A percentile compares a stretch with the other conserved stretches of the same genome.
Evolutionary conservation across 2,888 invertebrate genomes (phyloP).

Genomic region (Megalurothrips usitatus): DNA sequence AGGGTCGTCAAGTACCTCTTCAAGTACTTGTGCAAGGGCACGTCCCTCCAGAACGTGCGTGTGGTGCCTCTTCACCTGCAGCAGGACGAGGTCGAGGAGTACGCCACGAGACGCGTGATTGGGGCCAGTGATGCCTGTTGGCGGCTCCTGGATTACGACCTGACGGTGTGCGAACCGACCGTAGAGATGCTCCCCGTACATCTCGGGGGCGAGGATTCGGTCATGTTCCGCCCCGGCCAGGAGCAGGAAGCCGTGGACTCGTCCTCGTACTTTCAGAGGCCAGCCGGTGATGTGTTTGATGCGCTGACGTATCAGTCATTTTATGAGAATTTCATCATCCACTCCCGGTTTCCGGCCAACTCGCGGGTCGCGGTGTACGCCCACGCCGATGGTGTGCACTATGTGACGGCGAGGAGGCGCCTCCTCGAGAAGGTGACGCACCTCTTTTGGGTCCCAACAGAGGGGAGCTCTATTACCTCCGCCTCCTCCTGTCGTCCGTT

Average conservation of each 20-base stretch:
- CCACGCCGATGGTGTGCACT: conserved; percentile 29
- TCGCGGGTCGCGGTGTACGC: neutral
- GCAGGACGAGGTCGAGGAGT: conserved; percentile 34
- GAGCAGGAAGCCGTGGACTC: neutral
- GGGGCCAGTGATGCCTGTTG: conserved; percentile 34
- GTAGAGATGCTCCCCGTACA: conserved; percentile 33
- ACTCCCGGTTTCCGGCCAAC: neutral
- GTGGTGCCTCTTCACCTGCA: conserved; percentile 25
- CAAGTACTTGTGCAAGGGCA: conserved; percentile 30
- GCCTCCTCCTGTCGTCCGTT: conserved; percentile 20
- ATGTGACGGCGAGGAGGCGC: conserved; percentile 29
- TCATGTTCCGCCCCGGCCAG: conserved; percentile 18
- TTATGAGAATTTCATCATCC: conserved; percentile 30
- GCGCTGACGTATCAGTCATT: conserved; percentile 27
- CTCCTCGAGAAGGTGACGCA: conserved; percentile 28
- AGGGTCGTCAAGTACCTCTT: conserved; percentile 33
- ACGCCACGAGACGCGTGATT: conserved; percentile 33
- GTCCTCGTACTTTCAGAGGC: conserved; percentile 29
- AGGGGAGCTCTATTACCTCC: conserved; percentile 30
- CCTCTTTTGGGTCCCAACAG: conserved; percentile 30
- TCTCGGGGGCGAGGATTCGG: conserved; percentile 30
- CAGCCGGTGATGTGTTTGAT: conserved; percentile 23
- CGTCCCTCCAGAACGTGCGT: conserved; percentile 30
- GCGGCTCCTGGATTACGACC: conserved; percentile 30
- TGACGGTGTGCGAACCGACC: conserved; percentile 32